Base-by-base conservation (phyloP, 2,113 vertebrate genomes). In the Psittacara wagleri region DNA sequence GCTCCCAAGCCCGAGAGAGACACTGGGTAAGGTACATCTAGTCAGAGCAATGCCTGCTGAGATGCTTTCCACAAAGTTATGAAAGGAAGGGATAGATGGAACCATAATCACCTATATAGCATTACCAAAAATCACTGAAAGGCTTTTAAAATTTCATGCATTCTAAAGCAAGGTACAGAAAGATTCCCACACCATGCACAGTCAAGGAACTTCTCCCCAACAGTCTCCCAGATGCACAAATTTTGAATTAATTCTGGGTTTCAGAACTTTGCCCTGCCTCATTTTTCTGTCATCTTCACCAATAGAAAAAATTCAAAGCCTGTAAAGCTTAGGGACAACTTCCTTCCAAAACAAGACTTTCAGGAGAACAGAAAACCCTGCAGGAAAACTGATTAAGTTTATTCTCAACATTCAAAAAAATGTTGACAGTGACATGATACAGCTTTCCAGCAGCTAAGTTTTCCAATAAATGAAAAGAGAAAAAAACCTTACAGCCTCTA, bases 371-470 rank as follows among this genome's bases (percentile, higher is more conserved):
- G 37, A 95, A 85, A 84, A 63, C 41, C 46, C 55, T 77, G 54
- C 44, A 92, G 49, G 35, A 86, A 91, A 83, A 94, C 44, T 83
- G 93, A 57, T 74, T 62, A 81, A 94, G n/a, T 87, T 54, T 84
- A 82, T 84, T 70, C 84, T 68, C 66, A 75, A 84, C 57, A 72
- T 51, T 66, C 39, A 87, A 25, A 82, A 91, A 72, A 70, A 81
- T 9, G 46, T 41, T 91, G 86, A 88, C 49, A 89, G 80, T 43
- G 62, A 91, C 43, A 88, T 0, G 4, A 70, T 7, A 70, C 54
- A 86, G 55, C 28, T 70, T 88, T 76, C 63, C 52, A 76, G 73
- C 9, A 89, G 77, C 22, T 82, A 59, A 75, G 27, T 57, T 80
- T 80, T 69, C 63, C 7, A 8, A 76, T 29, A 83, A 0, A 1